Conservation (phyloP, 2,113 vertebrate species). For the Cryptotis parvus region DNA sequence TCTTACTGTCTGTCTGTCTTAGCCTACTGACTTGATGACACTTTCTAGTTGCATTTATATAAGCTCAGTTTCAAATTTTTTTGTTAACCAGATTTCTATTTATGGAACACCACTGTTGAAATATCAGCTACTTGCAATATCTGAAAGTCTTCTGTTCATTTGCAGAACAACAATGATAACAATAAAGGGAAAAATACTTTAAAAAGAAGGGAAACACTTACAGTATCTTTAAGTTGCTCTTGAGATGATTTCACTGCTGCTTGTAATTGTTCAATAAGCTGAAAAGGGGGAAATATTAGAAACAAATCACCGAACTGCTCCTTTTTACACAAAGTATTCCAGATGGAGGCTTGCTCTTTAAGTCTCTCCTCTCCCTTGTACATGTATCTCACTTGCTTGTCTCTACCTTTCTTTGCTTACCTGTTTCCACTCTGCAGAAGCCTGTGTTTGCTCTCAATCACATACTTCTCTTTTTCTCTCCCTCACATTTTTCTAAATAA, state of each 20-base stretch:
- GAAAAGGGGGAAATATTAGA: constrained; percentile 53
- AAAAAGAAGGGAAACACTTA: background rate
- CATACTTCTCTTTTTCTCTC: too few species aligned
- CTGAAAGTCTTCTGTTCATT: background rate
- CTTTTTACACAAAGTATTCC: background rate
- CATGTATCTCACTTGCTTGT: too few species aligned
- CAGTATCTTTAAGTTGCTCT: constrained; percentile 32
- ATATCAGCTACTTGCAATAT: background rate
- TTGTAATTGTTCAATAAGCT: constrained; percentile 53
- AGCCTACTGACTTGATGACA: background rate
- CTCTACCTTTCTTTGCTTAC: too few species aligned
- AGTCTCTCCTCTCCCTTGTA: too few species aligned
- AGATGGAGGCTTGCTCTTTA: background rate
- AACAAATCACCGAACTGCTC: background rate
- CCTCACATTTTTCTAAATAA: too few species aligned
- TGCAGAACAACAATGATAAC: background rate
- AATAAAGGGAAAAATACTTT: background rate
- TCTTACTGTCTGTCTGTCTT: background rate
- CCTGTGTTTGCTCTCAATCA: too few species aligned
- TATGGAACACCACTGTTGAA: background rate
- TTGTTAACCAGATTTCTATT: constrained; percentile 31
- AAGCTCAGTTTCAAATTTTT: constrained; percentile 4
- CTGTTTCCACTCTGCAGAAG: too few species aligned
- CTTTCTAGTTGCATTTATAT: background rate
- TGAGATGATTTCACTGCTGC: constrained; percentile 54